These are phyloP conservation scores for Trichonephila clavata DNA, from an alignment of 1,140 invertebrate species.

Conservation along the genomic window DNA sequence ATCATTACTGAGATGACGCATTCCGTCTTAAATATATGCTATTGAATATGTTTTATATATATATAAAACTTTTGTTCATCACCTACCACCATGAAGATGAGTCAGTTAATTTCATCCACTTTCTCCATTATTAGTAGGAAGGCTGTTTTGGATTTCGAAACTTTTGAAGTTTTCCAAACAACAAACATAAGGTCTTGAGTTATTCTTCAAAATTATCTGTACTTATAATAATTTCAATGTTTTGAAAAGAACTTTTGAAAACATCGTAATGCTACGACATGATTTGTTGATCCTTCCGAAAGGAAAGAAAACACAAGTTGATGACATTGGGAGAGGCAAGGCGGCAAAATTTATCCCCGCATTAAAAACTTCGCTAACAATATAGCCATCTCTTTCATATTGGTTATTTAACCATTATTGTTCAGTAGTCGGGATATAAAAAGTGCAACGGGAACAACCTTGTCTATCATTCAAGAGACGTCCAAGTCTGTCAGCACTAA, in stretches of 20 bases:
- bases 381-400: constrained; percentile 18
- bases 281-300: background rate
- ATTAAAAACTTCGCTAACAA: background rate
- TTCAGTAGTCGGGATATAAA: background rate
- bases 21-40: no score
- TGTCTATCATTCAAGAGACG: constrained; percentile 47
- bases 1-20: no score
- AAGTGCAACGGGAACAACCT: constrained; percentile 37
- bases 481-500: constrained; percentile 42
- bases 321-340: background rate
- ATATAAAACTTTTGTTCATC: no score
- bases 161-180: no score
- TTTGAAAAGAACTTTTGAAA: background rate
- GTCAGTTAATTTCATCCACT: no score
- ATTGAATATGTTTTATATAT: no score
- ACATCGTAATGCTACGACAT: background rate
- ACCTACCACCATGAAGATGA: no score
- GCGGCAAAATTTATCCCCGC: background rate
- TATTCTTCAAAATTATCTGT: no score
- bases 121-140: no score
- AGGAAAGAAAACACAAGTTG: background rate
- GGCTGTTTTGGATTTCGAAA: no score
- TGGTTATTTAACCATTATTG: constrained; percentile 41
- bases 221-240: no score
- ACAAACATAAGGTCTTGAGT: no score